Percentiles rank a stretch among this genome's conserved stretches.
Evolutionary conservation across 1,140 invertebrate species (phyloP).

Genomic region (Radopholus similis): DNA sequence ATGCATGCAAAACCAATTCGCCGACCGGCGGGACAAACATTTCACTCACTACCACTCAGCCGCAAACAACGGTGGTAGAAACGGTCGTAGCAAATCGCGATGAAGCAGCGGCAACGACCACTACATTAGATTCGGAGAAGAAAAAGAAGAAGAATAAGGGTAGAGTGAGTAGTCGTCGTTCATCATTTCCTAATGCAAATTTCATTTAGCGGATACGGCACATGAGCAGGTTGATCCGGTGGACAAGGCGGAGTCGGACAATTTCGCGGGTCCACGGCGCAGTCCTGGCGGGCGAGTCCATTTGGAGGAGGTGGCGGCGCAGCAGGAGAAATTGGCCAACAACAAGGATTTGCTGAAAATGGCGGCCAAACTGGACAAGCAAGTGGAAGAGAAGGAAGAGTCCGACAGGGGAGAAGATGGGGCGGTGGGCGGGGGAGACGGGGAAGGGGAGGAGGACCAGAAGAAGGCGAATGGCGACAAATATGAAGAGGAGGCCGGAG

Average conservation of each 20-base stretch:
- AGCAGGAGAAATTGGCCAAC: background rate
- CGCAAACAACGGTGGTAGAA: no score
- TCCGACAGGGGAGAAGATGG: background rate
- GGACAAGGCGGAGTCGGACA: background rate
- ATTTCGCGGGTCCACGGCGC: background rate
- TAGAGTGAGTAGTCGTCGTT: background rate
- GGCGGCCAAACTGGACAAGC: constrained; percentile 1
- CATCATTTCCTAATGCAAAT: background rate
- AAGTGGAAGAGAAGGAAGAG: background rate
- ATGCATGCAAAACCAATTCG: no score
- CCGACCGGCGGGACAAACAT: no score
- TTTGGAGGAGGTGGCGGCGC: background rate
- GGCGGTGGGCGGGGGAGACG: background rate
- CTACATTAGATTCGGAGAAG: background rate
- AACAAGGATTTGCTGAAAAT: background rate
- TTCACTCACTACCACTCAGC: no score
- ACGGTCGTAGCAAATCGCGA: no score
- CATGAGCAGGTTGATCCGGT: background rate
- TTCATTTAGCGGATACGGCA: background rate
- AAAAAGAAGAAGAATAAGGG: background rate
- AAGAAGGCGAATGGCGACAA: no score
- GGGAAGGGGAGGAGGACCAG: no score
- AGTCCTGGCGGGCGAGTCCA: background rate
- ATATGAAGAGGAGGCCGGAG: no score
- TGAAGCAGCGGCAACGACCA: no score